Conservation (phyloP, 2,888 invertebrate genomes). For the Stenodera caucasica region DNA sequence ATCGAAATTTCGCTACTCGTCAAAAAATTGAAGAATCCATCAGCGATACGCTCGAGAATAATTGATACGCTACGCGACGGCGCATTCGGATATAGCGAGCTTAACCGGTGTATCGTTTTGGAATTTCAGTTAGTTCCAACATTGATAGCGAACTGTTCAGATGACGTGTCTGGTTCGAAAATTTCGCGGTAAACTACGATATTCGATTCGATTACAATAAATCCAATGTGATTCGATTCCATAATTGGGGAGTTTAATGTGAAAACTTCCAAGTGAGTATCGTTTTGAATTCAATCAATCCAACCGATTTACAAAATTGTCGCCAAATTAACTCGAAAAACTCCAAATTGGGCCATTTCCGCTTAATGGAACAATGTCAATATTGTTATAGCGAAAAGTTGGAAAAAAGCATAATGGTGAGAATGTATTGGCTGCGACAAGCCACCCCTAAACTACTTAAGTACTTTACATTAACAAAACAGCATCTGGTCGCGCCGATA, state of each 20-base stretch:
- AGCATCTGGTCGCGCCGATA: constrained; percentile 18
- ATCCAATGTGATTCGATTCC: too few relatives aligned
- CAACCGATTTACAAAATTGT: too few relatives aligned
- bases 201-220: not conserved
- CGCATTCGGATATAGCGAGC: constrained; percentile 36
- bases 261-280: too few relatives aligned
- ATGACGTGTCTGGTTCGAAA: constrained; percentile 13
- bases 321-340: too few relatives aligned
- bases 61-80: constrained; percentile 49
- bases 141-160: constrained; percentile 26
- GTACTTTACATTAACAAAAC: constrained; percentile 26
- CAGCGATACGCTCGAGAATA: constrained; percentile 33
- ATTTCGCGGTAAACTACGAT: constrained; percentile 25
- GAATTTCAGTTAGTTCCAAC: constrained; percentile 37
- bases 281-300: too few relatives aligned
- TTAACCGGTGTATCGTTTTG: constrained; percentile 39
- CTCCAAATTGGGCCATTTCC: too few relatives aligned
- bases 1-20: too few relatives aligned
- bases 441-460: constrained; percentile 1
- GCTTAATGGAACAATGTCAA: not conserved
- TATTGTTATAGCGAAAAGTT: not conserved
- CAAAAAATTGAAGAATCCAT: constrained; percentile 47
- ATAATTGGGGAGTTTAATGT: too few relatives aligned
- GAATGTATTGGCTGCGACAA: too few relatives aligned
- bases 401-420: not conserved